Conservation (phyloP, 2,797 vertebrate genomes). For the Girardinus metallicus region DNA sequence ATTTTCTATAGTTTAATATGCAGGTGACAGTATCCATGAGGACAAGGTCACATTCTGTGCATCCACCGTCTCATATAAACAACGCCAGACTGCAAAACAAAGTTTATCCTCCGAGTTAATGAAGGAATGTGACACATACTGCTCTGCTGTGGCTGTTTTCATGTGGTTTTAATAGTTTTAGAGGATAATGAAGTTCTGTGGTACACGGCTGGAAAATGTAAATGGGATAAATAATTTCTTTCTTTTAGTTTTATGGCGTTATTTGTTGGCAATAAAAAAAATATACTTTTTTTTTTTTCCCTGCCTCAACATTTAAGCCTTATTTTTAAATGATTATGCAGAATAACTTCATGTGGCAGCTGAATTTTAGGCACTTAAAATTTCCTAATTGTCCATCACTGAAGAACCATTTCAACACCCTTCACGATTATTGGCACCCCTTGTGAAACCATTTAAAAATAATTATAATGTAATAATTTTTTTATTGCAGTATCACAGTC, state of each 20-base stretch:
- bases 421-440: neutral
- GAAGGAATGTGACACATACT: constrained; percentile 25
- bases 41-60: constrained; percentile 17
- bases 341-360: neutral
- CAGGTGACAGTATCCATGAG: constrained; percentile 21
- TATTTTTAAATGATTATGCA: neutral
- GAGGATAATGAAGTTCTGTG: constrained; percentile 20
- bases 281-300: no score
- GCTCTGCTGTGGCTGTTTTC: constrained; percentile 1
- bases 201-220: neutral
- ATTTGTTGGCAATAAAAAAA: neutral
- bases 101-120: constrained; percentile 20
- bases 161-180: constrained; percentile 25
- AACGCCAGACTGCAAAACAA: constrained; percentile 16
- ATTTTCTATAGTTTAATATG: constrained; percentile 22
- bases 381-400: neutral
- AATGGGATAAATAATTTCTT: neutral
- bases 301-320: neutral
- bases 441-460: neutral
- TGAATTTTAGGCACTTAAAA: neutral
- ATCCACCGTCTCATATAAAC: constrained; percentile 23
- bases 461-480: neutral
- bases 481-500: neutral
- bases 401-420: neutral
- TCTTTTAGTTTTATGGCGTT: constrained; percentile 1